Percentiles rank a stretch among this genome's conserved stretches.
phyloP scores from a whole-genome alignment of 2,113 vertebrate genomes.

The Toxotes jaculatrix region DNA sequence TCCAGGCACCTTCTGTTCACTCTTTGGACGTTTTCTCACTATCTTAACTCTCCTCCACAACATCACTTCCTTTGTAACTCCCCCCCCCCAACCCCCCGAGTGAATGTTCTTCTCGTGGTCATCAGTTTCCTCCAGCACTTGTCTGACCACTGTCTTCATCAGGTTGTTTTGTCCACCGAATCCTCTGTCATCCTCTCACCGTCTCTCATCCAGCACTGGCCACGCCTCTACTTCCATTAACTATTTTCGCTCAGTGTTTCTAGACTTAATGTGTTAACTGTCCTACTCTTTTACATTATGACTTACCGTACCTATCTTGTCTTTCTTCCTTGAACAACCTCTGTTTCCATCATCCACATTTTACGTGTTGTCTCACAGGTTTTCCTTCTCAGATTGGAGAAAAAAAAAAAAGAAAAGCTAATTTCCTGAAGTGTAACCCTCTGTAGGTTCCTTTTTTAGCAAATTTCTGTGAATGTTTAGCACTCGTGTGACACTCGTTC shows the following conservation, averaged over 20 bases:
- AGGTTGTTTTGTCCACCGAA: constrained; percentile 25
- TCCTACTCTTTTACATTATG: constrained; percentile 38
- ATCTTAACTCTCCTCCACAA: constrained; percentile 32
- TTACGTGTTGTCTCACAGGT: constrained; percentile 58
- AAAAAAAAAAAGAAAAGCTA: constrained; percentile 31
- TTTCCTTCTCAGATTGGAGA: constrained; percentile 59
- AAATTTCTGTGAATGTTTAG: constrained; percentile 42
- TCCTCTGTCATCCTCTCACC: constrained; percentile 29
- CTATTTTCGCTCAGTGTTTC: constrained; percentile 52
- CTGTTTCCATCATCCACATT: constrained; percentile 41
- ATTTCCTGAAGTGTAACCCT: constrained; percentile 36
- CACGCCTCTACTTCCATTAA: constrained; percentile 31
- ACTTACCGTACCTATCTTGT: constrained; percentile 48
- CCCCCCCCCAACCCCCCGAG: constrained; percentile 8
- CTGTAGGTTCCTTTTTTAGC: constrained; percentile 34
- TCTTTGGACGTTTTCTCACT: constrained; percentile 66
- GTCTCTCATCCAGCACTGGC: constrained; percentile 31
- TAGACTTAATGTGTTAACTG: constrained; percentile 24
- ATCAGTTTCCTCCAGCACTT: constrained; percentile 41
- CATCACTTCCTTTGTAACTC: constrained; percentile 39
- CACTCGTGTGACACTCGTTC: constrained; percentile 4
- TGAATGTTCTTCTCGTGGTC: constrained; percentile 45
- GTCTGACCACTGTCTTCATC: constrained; percentile 43
- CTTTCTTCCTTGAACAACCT: constrained; percentile 36
- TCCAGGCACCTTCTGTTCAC: constrained; percentile 55